Percentiles rank a stretch among this genome's conserved stretches.
These are phyloP conservation scores for Procapra przewalskii DNA, from an alignment of 2,113 vertebrate genomes.

Conservation along the genomic window DNA sequence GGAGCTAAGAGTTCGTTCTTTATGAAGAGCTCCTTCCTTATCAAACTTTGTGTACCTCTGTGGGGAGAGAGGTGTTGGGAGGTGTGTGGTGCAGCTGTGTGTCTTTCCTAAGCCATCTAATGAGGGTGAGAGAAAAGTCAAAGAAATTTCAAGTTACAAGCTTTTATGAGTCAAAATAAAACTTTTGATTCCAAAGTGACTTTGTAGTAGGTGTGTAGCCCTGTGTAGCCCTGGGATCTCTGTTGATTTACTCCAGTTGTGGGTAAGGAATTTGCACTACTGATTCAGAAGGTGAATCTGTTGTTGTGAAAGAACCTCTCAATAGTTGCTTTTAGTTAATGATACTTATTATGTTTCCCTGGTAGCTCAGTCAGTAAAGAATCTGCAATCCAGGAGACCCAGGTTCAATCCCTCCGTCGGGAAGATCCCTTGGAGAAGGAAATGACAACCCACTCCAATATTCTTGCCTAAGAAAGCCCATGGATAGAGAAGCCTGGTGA, in stretches of 20 bases:
- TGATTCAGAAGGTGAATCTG: conserved; percentile 8
- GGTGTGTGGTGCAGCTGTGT: fast-evolving
- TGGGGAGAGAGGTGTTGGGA: not conserved
- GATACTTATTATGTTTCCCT: not conserved
- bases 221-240: not conserved
- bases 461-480: not conserved
- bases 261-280: not conserved
- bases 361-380: not conserved
- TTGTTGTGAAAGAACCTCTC: not conserved
- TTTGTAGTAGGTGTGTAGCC: conserved; percentile 12
- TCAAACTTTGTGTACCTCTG: not conserved
- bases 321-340: not conserved
- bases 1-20: not conserved
- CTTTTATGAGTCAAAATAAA: conserved; percentile 33
- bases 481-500: not conserved
- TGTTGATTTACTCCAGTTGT: not conserved
- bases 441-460: not conserved
- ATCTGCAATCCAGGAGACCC: not conserved
- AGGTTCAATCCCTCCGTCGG: not conserved
- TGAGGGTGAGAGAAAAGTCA: not conserved
- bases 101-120: not conserved
- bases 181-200: not conserved
- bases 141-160: not conserved
- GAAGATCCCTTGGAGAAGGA: not conserved
- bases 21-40: not conserved